Base-by-base conservation (phyloP, 2,888 invertebrate species). In the Eupithecia subumbrata region DNA sequence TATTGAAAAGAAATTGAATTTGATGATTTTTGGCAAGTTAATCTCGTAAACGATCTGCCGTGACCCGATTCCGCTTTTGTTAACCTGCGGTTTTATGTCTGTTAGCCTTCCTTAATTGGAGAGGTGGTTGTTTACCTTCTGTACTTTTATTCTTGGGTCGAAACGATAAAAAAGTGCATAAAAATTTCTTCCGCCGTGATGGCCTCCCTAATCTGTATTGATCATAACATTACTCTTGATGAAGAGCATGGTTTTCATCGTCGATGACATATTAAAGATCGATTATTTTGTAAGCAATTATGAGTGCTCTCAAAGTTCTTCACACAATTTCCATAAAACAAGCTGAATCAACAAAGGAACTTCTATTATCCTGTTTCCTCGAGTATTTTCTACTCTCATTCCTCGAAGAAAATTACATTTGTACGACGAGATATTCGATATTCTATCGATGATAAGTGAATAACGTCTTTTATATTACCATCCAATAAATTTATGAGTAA, bases 1-100 rank as follows among this genome's bases (percentile, higher is more conserved):
- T 89, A 89, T 88, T 86, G 86, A 88, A 88, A 88, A 85, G 84
- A 87, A 90, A 90, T 89, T 87, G 88, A 88, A 90, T 89, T 90
- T 86, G 89, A 88, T 87, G 84, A 82, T 82, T 82, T 82, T 80
- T 80, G 79, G 75, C 74, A 80, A 80, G 78, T 82, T 82, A 80
- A 80, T 82, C 80, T 80, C 77, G 79, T 79, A 79, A 82, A 82
- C 79, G 78, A 78, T 79, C 76, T 79, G 76, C 78, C 76, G 74
- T 76, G 77, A 78, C 78, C 78, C 76, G 69, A 74, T 79, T 79
- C 64, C 76, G 76, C 76, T 76, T 79, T 80, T 79, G 77, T 77
- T 78, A 78, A 77, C 78, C 76, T 79, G 77, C 43, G 74, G 69
- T 77, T 82, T 79, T 79, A 80, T 80, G 76, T 78, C 75, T 79